phyloP scores from a whole-genome alignment of 2,797 vertebrate genomes.

The Cephalopachus bancanus region DNA sequence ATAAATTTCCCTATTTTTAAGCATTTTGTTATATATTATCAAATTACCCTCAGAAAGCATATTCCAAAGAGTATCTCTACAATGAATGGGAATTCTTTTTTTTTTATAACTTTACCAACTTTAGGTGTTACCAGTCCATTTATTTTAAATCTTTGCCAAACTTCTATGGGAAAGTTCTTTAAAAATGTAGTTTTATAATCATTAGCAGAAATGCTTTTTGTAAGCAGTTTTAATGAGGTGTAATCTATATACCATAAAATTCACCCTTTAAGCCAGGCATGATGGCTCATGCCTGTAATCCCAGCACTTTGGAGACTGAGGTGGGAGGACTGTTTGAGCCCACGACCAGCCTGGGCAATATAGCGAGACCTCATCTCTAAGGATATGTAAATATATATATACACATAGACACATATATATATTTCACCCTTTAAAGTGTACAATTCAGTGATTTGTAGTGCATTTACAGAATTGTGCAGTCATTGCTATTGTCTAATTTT shows the following conservation, averaged over 20 bases:
- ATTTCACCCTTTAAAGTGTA: neutral
- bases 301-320: too few relatives aligned
- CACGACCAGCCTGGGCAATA: too few relatives aligned
- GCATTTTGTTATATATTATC: slow-evolving; percentile 24
- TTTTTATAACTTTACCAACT: slow-evolving; percentile 26
- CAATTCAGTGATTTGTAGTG: neutral
- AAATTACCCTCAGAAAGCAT: slow-evolving; percentile 12
- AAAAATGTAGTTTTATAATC: neutral
- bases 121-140: neutral
- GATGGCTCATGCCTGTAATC: too few relatives aligned
- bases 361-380: neutral
- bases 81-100: slow-evolving; percentile 25
- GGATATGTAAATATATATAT: too few relatives aligned
- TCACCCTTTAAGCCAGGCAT: too few relatives aligned
- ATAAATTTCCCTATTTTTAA: slow-evolving; percentile 22
- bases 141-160: neutral
- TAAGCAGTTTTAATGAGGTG: neutral
- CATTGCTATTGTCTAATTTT: slow-evolving; percentile 27
- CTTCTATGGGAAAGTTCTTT: neutral
- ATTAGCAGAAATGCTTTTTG: neutral
- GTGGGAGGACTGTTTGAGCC: too few relatives aligned
- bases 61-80: neutral
- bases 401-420: too few relatives aligned
- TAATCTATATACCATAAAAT: neutral
- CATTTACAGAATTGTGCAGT: neutral